These are phyloP conservation scores for Diglossa cyanea DNA, from an alignment of 2,797 vertebrate species.

Conservation along the genomic window DNA sequence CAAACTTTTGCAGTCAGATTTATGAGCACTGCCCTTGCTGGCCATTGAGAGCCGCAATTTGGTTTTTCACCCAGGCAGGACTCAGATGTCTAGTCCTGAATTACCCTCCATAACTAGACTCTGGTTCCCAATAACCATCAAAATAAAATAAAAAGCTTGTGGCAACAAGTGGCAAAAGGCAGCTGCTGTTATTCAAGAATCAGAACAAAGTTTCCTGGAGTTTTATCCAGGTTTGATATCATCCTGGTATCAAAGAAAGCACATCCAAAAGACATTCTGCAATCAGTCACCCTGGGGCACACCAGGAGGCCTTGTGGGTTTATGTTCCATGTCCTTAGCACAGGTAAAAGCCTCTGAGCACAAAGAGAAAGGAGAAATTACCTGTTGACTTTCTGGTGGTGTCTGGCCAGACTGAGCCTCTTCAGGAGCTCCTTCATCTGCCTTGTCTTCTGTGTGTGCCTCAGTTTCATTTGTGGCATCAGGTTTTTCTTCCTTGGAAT, in stretches of 20 bases:
- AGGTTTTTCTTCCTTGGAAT: conserved; percentile 37
- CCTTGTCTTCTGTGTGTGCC: conserved; percentile 5
- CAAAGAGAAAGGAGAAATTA: not conserved
- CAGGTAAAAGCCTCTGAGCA: not conserved
- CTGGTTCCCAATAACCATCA: not conserved
- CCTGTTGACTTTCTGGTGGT: conserved; percentile 57
- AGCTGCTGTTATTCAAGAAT: not conserved
- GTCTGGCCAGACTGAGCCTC: not conserved
- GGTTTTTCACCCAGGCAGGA: not conserved
- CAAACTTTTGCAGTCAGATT: not conserved
- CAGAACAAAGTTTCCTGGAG: not conserved
- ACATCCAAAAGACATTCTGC: not conserved
- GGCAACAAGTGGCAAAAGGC: not conserved
- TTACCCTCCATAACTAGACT: not conserved
- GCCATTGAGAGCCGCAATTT: not conserved
- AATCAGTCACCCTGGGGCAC: not conserved
- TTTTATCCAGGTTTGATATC: not conserved
- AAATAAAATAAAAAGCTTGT: not conserved
- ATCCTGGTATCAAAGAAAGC: not conserved
- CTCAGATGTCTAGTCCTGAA: not conserved
- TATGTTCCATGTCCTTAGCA: not conserved
- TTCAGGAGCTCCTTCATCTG: not conserved
- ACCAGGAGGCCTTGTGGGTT: not conserved
- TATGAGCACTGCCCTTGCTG: not conserved
- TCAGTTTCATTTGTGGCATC: conserved; percentile 12